Evolutionary conservation across 1,140 invertebrate genomes (phyloP).

Genomic region (Nixonia krombeini): DNA sequence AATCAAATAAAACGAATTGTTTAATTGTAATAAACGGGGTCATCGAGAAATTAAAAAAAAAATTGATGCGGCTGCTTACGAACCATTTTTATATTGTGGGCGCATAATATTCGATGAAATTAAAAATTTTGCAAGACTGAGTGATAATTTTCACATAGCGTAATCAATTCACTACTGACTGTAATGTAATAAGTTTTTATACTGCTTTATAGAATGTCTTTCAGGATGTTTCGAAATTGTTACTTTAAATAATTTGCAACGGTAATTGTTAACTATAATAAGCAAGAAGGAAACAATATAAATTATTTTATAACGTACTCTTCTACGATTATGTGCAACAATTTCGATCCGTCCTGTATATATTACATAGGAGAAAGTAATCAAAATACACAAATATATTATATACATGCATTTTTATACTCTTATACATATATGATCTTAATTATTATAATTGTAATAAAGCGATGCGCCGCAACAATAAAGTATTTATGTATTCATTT

Average conservation of each 20-base stretch:
- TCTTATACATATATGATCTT: slow-evolving; percentile 19
- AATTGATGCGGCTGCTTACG: no score
- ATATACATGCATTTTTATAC: slow-evolving; percentile 34
- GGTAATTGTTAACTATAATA: no score
- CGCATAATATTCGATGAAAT: neutral
- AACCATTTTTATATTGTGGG: no score
- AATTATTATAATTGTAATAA: slow-evolving; percentile 20
- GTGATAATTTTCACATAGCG: slow-evolving; percentile 5
- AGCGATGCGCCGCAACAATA: slow-evolving; percentile 3
- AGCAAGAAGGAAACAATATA: no score
- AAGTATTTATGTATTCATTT: slow-evolving; percentile 32
- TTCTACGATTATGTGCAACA: neutral
- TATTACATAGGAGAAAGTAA: slow-evolving; percentile 21
- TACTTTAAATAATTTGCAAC: no score
- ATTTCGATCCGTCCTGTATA: slow-evolving; percentile 10
- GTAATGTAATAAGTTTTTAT: neutral
- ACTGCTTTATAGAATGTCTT: neutral
- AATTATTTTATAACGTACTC: no score
- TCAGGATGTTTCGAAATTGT: neutral
- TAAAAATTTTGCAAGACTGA: slow-evolving; percentile 20
- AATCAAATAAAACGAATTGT: no score
- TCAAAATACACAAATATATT: slow-evolving; percentile 22
- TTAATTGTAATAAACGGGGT: no score
- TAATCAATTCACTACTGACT: neutral
- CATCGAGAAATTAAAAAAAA: no score